These are phyloP conservation scores for Cryptomyrus ogoouensis DNA, from an alignment of 2,113 vertebrate species.

Conservation along the genomic window DNA sequence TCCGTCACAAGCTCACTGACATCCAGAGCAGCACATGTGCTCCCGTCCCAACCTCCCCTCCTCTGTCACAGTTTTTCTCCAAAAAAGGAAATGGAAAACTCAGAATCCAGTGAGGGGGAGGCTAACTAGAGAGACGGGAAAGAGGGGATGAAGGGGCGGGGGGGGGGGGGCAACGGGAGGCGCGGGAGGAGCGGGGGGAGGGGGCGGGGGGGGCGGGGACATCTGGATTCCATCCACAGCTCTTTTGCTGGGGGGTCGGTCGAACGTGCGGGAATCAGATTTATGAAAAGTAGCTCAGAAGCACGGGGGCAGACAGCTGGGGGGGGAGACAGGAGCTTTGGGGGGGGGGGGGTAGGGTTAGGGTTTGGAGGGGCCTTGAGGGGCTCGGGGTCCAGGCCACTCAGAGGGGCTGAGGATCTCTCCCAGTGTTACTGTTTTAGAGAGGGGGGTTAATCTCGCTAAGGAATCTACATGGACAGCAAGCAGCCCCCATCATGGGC, in stretches of 20 bases:
- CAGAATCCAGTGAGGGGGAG: constrained; percentile 51
- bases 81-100: constrained; percentile 98
- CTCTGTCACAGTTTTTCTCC: constrained; percentile 80
- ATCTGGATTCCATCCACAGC: constrained; percentile 35
- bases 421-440: neutral
- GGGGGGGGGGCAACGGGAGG: no score
- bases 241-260: constrained; percentile 70
- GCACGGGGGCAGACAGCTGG: constrained; percentile 28
- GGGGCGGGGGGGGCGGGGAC: constrained; percentile 32
- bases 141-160: neutral
- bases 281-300: constrained; percentile 43
- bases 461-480: neutral
- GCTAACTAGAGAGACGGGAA: constrained; percentile 24
- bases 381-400: neutral
- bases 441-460: neutral
- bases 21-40: neutral
- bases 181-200: no score
- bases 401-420: neutral
- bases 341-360: neutral
- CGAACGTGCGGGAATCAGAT: constrained; percentile 50
- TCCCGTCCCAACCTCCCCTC: constrained; percentile 35
- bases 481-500: neutral
- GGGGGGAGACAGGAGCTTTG: neutral
- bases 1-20: neutral
- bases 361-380: neutral